Conservation (phyloP, 1,140 invertebrate species). For the Glomeris maerens region DNA sequence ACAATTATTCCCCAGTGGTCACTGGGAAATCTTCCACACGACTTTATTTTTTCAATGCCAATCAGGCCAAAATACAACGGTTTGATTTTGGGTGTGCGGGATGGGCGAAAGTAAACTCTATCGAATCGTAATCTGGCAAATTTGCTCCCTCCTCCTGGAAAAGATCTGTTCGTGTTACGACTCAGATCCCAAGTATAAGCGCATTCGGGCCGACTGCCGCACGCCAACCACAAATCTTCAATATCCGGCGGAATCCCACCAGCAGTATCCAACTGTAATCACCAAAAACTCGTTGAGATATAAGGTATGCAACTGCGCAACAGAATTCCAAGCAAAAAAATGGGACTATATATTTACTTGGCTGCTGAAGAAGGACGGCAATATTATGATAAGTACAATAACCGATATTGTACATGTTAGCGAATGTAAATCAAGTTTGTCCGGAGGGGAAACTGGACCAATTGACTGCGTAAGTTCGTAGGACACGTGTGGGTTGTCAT, state of each 20-base stretch:
- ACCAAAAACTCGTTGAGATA: slow-evolving; percentile 14
- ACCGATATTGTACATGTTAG: not conserved
- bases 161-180: slow-evolving; percentile 31
- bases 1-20: slow-evolving; percentile 47
- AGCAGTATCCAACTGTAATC: slow-evolving; percentile 28
- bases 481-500: not conserved
- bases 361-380: not conserved
- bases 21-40: slow-evolving; percentile 40
- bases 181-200: slow-evolving; percentile 43
- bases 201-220: slow-evolving; percentile 37
- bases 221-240: slow-evolving; percentile 40
- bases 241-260: slow-evolving; percentile 34
- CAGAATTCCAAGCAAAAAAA: slow-evolving; percentile 1
- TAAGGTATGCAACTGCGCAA: slow-evolving; percentile 1
- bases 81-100: slow-evolving; percentile 16
- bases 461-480: not conserved
- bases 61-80: slow-evolving; percentile 42
- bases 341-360: not conserved
- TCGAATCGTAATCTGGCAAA: slow-evolving; percentile 41
- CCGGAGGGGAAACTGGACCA: too few species aligned
- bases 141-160: slow-evolving; percentile 25
- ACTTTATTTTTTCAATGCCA: slow-evolving; percentile 38
- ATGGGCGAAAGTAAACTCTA: slow-evolving; percentile 36
- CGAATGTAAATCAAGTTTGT: not conserved
- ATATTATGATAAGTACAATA: not conserved